Evolutionary conservation across 2,797 vertebrate genomes (phyloP).

Genomic region (Lacerta agilis): DNA sequence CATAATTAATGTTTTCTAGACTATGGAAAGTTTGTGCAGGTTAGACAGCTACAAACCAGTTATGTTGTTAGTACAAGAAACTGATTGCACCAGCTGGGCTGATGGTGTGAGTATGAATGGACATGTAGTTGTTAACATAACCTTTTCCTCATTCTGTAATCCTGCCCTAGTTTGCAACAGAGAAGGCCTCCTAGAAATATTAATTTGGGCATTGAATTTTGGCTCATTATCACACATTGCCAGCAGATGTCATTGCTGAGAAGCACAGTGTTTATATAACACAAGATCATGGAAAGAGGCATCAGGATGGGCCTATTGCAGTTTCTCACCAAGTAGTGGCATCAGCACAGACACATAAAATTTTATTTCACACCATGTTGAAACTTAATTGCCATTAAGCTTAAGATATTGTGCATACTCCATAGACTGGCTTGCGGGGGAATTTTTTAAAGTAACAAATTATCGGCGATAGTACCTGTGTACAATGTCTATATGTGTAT

Average conservation of each 20-base stretch:
- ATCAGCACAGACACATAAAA: background rate
- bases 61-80: conserved; percentile 4
- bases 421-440: background rate
- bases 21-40: background rate
- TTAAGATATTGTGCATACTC: background rate
- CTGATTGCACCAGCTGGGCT: background rate
- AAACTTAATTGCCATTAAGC: background rate
- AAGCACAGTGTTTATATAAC: background rate
- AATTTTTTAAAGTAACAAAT: background rate
- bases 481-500: background rate
- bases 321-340: background rate
- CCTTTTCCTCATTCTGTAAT: background rate
- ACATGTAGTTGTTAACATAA: background rate
- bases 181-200: background rate
- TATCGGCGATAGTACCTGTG: background rate
- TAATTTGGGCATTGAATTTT: background rate
- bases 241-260: conserved; percentile 22
- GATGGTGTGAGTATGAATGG: background rate
- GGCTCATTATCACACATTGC: background rate
- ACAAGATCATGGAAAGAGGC: background rate
- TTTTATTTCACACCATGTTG: background rate
- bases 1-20: background rate
- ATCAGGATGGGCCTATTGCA: background rate
- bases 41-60: conserved; percentile 9
- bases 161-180: background rate